phyloP scores from a whole-genome alignment of 1,140 invertebrate genomes.

The Agrilus planipennis region DNA sequence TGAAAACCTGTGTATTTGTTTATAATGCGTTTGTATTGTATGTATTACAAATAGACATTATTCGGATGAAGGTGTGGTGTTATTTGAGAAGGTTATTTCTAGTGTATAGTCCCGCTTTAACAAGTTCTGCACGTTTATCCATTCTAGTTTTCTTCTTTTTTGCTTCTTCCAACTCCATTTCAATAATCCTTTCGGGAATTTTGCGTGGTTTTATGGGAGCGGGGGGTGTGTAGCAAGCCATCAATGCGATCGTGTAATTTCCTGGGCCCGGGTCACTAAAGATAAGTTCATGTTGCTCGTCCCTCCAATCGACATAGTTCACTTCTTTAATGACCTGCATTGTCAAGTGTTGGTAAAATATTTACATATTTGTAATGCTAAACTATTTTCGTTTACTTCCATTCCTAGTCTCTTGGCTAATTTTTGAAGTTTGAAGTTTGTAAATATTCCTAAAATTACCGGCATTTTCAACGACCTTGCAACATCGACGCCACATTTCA shows the following conservation, averaged over 20 bases:
- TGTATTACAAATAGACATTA: too few relatives aligned
- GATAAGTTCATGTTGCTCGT: conserved; percentile 38
- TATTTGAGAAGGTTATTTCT: too few relatives aligned
- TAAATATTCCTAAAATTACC: conserved; percentile 42
- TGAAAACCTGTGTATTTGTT: too few relatives aligned
- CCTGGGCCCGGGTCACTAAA: conserved; percentile 44
- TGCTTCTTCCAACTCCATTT: not conserved
- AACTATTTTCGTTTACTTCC: conserved; percentile 19
- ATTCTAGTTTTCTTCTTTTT: conserved; percentile 1
- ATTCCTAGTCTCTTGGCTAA: conserved; percentile 39
- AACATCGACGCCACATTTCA: conserved; percentile 35
- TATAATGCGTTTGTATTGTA: too few relatives aligned
- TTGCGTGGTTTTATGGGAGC: not conserved
- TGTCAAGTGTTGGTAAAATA: not conserved
- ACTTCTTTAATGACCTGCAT: conserved; percentile 35
- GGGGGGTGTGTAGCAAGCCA: conserved; percentile 32
- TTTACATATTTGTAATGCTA: not conserved
- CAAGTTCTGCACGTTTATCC: not conserved
- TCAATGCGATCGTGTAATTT: conserved; percentile 46
- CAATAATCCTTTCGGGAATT: not conserved
- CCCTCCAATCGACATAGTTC: conserved; percentile 41
- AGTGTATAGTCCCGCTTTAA: too few relatives aligned
- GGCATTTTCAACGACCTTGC: conserved; percentile 37
- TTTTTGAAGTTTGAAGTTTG: conserved; percentile 36
- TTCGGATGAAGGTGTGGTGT: too few relatives aligned